These are phyloP conservation scores for Phalacrocorax pelagicus DNA, from an alignment of 2,113 vertebrate species.

Conservation along the genomic window DNA sequence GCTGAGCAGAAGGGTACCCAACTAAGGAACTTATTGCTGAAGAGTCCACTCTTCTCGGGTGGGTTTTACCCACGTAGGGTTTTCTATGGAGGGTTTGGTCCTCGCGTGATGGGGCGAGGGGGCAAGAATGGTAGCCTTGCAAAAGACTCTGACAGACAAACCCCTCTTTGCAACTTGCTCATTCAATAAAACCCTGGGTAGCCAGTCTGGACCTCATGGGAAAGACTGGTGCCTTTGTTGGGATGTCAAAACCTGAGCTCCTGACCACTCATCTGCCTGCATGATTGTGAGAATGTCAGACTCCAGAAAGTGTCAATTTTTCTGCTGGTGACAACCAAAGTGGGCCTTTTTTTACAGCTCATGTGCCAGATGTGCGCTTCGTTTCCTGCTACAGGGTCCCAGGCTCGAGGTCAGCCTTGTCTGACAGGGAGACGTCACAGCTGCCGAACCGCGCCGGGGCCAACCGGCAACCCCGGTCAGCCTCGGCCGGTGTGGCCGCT, in stretches of 20 bases:
- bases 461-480: not conserved
- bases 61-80: fast-evolving
- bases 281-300: not conserved
- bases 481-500: fast-evolving
- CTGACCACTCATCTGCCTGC: fast-evolving
- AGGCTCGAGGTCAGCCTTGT: not conserved
- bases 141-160: not conserved
- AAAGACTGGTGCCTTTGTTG: not conserved
- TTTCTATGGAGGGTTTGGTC: not conserved
- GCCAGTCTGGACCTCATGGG: not conserved
- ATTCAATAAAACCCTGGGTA: not conserved
- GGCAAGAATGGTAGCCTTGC: not conserved
- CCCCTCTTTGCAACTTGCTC: not conserved
- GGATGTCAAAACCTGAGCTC: not conserved
- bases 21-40: not conserved
- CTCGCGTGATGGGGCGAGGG: not conserved
- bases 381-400: not conserved
- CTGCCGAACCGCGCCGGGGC: not conserved
- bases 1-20: not conserved
- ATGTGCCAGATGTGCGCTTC: not conserved
- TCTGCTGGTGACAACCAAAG: not conserved
- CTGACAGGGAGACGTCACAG: constrained; percentile 10
- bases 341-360: not conserved
- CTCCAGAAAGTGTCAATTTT: not conserved
- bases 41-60: not conserved